phyloP scores from a whole-genome alignment of 2,888 invertebrate species.

The Spodoptera exigua region DNA sequence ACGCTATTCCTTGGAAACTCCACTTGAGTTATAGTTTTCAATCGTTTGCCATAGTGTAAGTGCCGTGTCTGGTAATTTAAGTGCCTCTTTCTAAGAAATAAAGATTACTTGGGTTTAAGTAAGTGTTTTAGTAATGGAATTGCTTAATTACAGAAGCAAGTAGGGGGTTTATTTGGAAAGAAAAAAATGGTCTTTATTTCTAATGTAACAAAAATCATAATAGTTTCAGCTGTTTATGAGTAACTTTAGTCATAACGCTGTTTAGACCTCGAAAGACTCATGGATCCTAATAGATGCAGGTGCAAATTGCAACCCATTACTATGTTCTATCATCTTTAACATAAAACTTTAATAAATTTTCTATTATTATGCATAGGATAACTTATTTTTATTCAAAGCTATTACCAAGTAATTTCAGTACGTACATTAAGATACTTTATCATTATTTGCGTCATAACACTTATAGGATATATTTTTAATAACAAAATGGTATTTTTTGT shows the following conservation, averaged over 20 bases:
- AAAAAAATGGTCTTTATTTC: too few relatives aligned
- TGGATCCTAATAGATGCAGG: conserved; percentile 5
- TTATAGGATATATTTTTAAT: conserved; percentile 37
- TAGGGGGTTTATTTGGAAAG: too few relatives aligned
- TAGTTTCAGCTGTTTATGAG: too few relatives aligned
- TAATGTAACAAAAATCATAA: too few relatives aligned
- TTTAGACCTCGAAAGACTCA: too few relatives aligned
- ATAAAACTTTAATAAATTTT: conserved; percentile 5
- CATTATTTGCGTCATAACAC: conserved; percentile 40
- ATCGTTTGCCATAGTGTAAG: conserved; percentile 39
- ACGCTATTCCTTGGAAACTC: conserved; percentile 44
- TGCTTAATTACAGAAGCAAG: conserved; percentile 14
- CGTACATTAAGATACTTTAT: conserved; percentile 33
- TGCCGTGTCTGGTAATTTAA: conserved; percentile 16
- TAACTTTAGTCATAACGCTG: too few relatives aligned
- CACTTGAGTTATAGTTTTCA: conserved; percentile 37
- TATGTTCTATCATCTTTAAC: background rate
- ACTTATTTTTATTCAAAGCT: conserved; percentile 31
- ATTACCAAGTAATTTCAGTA: conserved; percentile 34
- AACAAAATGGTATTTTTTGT: conserved; percentile 45
- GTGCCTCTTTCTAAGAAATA: conserved; percentile 9
- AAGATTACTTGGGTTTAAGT: conserved; percentile 12
- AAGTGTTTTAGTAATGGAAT: conserved; percentile 12
- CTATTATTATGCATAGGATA: conserved; percentile 22
- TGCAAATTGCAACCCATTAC: conserved; percentile 25